Percentiles rank a stretch among this genome's conserved stretches.
These are phyloP conservation scores for Herpailurus yagouaroundi DNA, from an alignment of 2,113 vertebrate species.

Conservation along the genomic window DNA sequence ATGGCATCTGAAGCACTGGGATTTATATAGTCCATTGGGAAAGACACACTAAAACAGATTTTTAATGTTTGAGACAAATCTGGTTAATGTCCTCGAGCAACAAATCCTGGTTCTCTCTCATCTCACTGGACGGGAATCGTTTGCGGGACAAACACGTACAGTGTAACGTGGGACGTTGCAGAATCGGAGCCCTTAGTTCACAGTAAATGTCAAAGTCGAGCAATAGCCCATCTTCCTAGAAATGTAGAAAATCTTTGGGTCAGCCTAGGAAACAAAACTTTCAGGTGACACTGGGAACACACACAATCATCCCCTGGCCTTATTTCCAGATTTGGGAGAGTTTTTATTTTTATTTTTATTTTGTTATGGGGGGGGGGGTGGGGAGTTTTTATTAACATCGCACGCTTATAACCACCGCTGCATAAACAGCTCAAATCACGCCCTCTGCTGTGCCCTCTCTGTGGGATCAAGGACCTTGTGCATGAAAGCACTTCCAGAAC, in stretches of 20 bases:
- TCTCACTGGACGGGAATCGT: neutral
- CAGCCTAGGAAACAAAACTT: neutral
- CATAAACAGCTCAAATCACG: neutral
- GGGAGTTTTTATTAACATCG: neutral
- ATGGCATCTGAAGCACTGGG: neutral
- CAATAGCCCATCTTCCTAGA: neutral
- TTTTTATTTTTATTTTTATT: neutral
- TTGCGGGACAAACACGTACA: neutral
- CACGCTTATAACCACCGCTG: neutral
- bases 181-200: neutral
- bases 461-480: too few species aligned
- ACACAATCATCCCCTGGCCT: neutral
- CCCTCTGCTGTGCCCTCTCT: fast-evolving
- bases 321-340: neutral
- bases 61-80: neutral
- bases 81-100: neutral
- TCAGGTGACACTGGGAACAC: neutral
- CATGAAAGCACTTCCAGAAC: neutral
- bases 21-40: neutral
- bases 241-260: neutral
- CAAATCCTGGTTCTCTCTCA: neutral
- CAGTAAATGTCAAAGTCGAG: neutral
- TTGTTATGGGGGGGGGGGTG: too few species aligned
- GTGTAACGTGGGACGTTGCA: neutral
- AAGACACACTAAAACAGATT: neutral